Conservation (phyloP, 2,797 vertebrate species). For the Xerus rutilus region DNA sequence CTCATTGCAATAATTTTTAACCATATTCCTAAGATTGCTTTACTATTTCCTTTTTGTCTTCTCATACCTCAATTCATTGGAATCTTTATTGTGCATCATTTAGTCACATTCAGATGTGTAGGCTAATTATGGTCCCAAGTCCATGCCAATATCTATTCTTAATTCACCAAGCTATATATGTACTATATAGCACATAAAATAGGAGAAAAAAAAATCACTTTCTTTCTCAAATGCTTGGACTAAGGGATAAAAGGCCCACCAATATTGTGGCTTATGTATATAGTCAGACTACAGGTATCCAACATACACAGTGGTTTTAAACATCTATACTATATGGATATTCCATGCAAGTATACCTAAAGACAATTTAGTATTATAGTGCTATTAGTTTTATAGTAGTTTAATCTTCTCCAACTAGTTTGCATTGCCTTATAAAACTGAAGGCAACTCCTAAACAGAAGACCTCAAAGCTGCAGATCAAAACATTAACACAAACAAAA, state of each 20-base stretch:
- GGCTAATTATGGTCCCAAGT: neutral
- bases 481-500: neutral
- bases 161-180: constrained; percentile 22
- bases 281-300: neutral
- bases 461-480: neutral
- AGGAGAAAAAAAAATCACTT: constrained; percentile 27
- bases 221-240: neutral
- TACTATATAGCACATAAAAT: neutral
- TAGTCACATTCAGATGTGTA: constrained; percentile 29
- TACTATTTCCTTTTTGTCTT: neutral
- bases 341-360: neutral
- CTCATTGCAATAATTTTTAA: constrained; percentile 65
- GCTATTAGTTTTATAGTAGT: neutral
- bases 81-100: constrained; percentile 8
- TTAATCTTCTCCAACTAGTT: constrained; percentile 24
- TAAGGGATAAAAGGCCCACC: neutral
- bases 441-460: neutral
- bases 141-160: neutral
- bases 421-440: constrained; percentile 43
- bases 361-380: neutral
- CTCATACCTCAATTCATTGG: constrained; percentile 20
- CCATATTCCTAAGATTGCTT: neutral
- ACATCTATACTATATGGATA: neutral
- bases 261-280: neutral
- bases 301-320: constrained; percentile 10